Evolutionary conservation across 2,797 vertebrate genomes (phyloP), one percentile per base, ranked within the genome.

Genomic region (Etheostoma perlongum): DNA sequence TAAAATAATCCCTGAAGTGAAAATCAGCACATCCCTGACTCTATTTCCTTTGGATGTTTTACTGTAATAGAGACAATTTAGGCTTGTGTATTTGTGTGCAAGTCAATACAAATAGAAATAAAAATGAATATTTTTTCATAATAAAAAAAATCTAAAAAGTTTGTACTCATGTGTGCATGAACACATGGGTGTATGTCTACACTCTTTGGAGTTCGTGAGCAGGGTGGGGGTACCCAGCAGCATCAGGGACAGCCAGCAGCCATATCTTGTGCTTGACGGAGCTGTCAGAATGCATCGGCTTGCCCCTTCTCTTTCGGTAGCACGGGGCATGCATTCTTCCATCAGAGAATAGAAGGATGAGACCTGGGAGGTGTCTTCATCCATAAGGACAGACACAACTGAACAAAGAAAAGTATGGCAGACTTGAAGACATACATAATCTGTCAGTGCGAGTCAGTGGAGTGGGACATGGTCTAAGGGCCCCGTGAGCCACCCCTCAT

Each of bases 261-360:
- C 87, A 89, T 89, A 83, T 92, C 85, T 93, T 89, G 83, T 92
- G 93, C 92, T 94, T 93, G 91, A 94, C 71, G 47, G 92, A 94
- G 91, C 88, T 94, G 94, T 95, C 93, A 95, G 91, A 94, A 94
- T 83, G 80, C 81, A 94, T 96, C 67, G 82, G 1, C 66, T 83
- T 68, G 58, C n/a, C 78, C 74, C 15, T 27, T 78, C n/a, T 82
- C 77, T 79, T 79, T 70, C 53, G 40, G 62, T 47, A 80, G 74
- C 12, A 0, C 42, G 48, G 78, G 91, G 89, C 84, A 85, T 67
- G 74, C 76, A 78, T 85, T 85, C 78, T 61, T 88, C 79, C 76
- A 81, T 84, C 81, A 74, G 74, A 67, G 71, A 74, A 76, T 46
- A 49, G 70, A 86, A 77, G 66, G 67, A 83, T 42, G 49, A 85